Evolutionary conservation across 2,888 invertebrate species (phyloP), one percentile per base, ranked within the genome.

Genomic region (Cordilura impudica): DNA sequence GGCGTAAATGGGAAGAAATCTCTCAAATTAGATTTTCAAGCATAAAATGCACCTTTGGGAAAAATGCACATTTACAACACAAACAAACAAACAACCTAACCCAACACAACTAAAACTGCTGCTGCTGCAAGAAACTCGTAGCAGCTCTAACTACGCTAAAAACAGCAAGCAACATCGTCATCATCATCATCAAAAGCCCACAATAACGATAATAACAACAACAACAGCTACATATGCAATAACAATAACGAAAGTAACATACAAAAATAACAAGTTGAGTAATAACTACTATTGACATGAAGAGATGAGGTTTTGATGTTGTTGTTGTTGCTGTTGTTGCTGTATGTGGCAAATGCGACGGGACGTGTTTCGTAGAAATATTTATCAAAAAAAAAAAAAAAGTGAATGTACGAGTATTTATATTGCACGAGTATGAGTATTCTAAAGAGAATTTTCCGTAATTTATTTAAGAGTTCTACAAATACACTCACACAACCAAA

Each of bases 11-110:
- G 71, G 75, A 53, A 82, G 76, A 73, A 87, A 85, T 86, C 86
- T 86, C 85, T 86, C 86, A 87, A 87, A 87, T 87, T 87, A 87
- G 87, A 87, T 86, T 87, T 87, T 86, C 84, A 84, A 86, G 73
- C 85, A 79, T 75, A 86, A 87, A 87, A 87, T 87, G 87, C 87
- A 87, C 87, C 86, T 85, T 84, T 85, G 87, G 87, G 87, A 87
- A 87, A 75, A 72, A 87, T 87, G 85, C 87, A 87, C 71, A 71
- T 79, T 66, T 35, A 65, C 54, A 31, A 63, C 54, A 78, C 54
- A 61, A 8, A 21, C 18, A 45, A 14, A 49, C 43, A 53, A 8
- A 16, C 21, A 23, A 21, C 29, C 16, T 19, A n/a, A 70, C 7
- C 12, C 12, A 39, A 43, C 45, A 43, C 1, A 23, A 8, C 23